Base-by-base conservation (phyloP, 2,797 vertebrate species). In the Siniperca scherzeri region DNA sequence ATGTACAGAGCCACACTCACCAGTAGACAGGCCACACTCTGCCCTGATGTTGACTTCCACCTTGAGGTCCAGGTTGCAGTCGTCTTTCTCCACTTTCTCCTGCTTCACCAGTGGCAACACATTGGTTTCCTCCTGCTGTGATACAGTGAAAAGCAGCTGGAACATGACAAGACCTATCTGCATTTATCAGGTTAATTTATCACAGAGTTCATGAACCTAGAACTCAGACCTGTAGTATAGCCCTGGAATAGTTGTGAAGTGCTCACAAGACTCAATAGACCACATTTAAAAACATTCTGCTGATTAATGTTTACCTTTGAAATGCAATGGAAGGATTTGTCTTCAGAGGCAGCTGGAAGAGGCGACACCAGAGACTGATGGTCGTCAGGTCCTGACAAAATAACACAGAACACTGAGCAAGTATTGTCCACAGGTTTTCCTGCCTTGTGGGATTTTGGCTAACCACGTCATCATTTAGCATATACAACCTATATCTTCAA, bases 61-160 rank as follows among this genome's bases (percentile, higher is more conserved):
- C 82, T 95, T 95, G 1, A 95, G 86, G 80, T 95, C 93, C 82
- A 94, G 79, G 84, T 93, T 92, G 62, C 93, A 94, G 82, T 93
- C 88, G 0, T 91, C 86, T 74, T 74, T 77, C 46, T 96, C 95
- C 53, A 81, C 70, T 50, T 84, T 88, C 84, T 96, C 96, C 79
- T 94, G 91, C 84, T 96, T 96, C 21, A 96, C 93, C 55, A 91
- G 82, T 0, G 79, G 75, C 52, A 90, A 27, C 56, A 74, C 22
- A 64, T 72, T 40, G 36, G 48, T 10, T 22, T 89, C 86, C 42
- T 85, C 85, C 91, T 95, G 81, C 74, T 82, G 82, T 40, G 38
- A 81, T 6, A 71, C 9, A 78, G 21, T 17, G 25, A 80, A 25
- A 68, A 75, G 16, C 14, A 81, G 56, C 56, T 61, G 21, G 13